Conservation (phyloP, 1,140 invertebrate species). For the Caenorhabditis inopinata region DNA sequence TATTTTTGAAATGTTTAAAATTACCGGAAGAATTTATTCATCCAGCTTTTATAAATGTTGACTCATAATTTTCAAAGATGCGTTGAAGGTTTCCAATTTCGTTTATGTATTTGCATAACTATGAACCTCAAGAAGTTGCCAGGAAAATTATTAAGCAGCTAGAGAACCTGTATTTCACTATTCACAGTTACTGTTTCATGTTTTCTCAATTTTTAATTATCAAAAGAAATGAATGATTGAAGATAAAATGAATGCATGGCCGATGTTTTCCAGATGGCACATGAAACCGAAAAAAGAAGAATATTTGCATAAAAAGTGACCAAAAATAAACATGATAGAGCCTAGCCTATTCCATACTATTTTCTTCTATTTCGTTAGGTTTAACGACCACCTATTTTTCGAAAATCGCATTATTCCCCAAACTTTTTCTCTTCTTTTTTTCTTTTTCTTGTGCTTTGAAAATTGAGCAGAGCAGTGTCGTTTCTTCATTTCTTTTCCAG, state of each 20-base stretch:
- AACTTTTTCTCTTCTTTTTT: not conserved
- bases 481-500: not conserved
- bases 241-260: not conserved
- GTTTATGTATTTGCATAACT: too few relatives aligned
- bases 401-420: constrained; percentile 17
- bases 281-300: not conserved
- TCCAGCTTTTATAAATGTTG: too few relatives aligned
- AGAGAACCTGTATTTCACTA: too few relatives aligned
- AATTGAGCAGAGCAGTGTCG: not conserved
- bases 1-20: too few relatives aligned
- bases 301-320: constrained; percentile 12
- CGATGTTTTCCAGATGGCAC: not conserved
- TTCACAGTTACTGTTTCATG: too few relatives aligned
- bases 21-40: too few relatives aligned
- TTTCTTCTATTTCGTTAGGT: constrained; percentile 14
- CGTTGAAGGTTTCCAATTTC: too few relatives aligned
- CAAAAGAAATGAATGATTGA: too few relatives aligned
- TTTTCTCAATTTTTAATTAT: too few relatives aligned
- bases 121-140: too few relatives aligned
- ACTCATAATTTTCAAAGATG: too few relatives aligned
- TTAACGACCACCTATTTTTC: constrained; percentile 34
- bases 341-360: not conserved
- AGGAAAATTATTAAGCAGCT: too few relatives aligned
- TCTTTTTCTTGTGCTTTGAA: not conserved
- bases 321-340: constrained; percentile 25